Evolutionary conservation across 2,888 invertebrate species (phyloP).

Genomic region (Cosmopolites sordidus): DNA sequence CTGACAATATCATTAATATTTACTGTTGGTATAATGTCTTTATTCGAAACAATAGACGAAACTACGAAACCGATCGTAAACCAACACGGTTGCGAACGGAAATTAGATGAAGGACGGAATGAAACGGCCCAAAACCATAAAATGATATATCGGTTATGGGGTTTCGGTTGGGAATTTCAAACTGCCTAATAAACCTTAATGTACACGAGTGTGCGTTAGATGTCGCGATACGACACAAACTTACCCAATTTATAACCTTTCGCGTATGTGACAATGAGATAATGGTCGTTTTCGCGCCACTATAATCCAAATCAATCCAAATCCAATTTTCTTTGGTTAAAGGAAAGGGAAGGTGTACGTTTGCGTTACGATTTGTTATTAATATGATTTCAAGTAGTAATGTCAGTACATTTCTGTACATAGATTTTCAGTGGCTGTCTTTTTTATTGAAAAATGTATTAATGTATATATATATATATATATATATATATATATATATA

Average conservation of each 20-base stretch:
- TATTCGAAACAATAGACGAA: neutral
- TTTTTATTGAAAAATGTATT: too few relatives aligned
- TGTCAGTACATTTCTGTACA: too few relatives aligned
- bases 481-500: too few relatives aligned
- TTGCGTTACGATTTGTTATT: too few relatives aligned
- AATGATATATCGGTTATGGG: constrained; percentile 19
- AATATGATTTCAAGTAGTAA: too few relatives aligned
- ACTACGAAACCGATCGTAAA: neutral
- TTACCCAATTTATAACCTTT: neutral
- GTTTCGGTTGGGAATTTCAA: constrained; percentile 21
- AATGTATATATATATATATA: too few relatives aligned
- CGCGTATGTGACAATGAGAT: neutral
- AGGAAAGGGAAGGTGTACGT: too few relatives aligned
- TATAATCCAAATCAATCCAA: too few relatives aligned
- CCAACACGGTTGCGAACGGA: neutral
- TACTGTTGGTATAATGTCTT: neutral
- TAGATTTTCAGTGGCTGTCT: too few relatives aligned
- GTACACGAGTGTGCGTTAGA: constrained; percentile 15
- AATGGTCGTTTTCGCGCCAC: too few relatives aligned
- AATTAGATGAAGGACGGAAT: neutral
- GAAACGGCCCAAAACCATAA: constrained; percentile 7
- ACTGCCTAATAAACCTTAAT: constrained; percentile 24
- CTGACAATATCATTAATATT: neutral
- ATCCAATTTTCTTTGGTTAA: too few relatives aligned
- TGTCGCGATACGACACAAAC: constrained; percentile 10